Base-by-base conservation (phyloP, 1,140 invertebrate genomes). In the Drusus annulatus region DNA sequence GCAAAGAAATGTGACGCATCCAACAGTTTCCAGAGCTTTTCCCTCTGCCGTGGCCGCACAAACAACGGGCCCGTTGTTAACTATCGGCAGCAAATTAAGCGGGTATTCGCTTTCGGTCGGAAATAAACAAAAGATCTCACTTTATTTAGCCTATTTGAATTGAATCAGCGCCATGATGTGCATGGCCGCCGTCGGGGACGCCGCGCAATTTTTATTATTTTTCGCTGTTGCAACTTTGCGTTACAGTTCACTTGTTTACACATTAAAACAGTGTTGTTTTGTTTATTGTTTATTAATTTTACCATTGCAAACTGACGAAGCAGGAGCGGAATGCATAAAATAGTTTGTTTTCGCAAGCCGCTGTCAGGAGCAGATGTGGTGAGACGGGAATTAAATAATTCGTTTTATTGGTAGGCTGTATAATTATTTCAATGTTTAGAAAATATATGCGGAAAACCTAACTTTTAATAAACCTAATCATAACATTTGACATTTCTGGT, bases 61-160 rank as follows among this genome's bases (percentile, higher is more conserved):
- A 68, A 31, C 19, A 36, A 36, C 10, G 7, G 25, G 63, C 16
- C n/a, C 23, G 19, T 15, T 36, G 28, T 36, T 68, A 31, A 50
- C 63, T 19, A 36, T 68, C 63, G 63, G 45, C 45, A 19, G 68
- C 45, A 71, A 71, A 71, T 71, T 71, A 65, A 65, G 62, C 62
- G 21, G 36, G 21, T 25, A 25, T 25, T 28, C 17, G 16, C 68
- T 60, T 74, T 76, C 58, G 31, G 45, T 31, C 23, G 68, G 52
- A 5, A 63, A 36, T 76, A 76, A 74, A 76, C 75, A 76, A 76
- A 76, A 76, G 75, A 76, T 62, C 51, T 25, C 25, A 10, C 45
- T 62, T 76, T 63, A 63, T 76, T 76, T 76, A 25, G 31, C 31
- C 7, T 16, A 56, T 74, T 56, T 36, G 75, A 31, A 76, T 63